Evolutionary conservation across 1,140 invertebrate genomes (phyloP).

Genomic region (Drosophila pallidifrons): DNA sequence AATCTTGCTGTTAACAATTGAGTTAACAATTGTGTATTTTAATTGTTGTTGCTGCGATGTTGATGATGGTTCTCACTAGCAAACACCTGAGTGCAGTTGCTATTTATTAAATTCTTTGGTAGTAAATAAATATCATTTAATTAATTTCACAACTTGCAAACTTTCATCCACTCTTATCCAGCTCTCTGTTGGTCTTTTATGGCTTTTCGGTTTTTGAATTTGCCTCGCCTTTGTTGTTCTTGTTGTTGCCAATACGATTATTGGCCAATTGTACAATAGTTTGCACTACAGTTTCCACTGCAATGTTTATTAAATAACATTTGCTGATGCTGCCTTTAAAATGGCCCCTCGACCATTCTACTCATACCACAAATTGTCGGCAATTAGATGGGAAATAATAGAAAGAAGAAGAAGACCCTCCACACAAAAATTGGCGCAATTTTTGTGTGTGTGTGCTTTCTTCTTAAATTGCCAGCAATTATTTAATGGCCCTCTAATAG

Average conservation of each 20-base stretch:
- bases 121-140: slow-evolving; percentile 78
- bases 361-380: slow-evolving; percentile 61
- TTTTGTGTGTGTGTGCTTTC: slow-evolving; percentile 45
- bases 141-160: slow-evolving; percentile 68
- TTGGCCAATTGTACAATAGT: slow-evolving; percentile 36
- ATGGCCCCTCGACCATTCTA: slow-evolving; percentile 35
- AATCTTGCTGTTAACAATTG: slow-evolving; percentile 69
- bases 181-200: slow-evolving; percentile 35
- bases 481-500: slow-evolving; percentile 82
- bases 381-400: slow-evolving; percentile 64
- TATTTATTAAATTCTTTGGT: slow-evolving; percentile 66
- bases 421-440: slow-evolving; percentile 45
- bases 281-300: slow-evolving; percentile 16
- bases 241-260: slow-evolving; percentile 70
- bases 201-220: slow-evolving; percentile 44
- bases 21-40: slow-evolving; percentile 68
- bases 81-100: not conserved
- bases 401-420: slow-evolving; percentile 7
- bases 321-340: slow-evolving; percentile 68
- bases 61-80: not conserved
- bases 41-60: slow-evolving; percentile 45
- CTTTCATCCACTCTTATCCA: slow-evolving; percentile 56
- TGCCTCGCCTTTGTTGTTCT: slow-evolving; percentile 2
- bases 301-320: slow-evolving; percentile 69
- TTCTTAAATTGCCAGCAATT: slow-evolving; percentile 79